Base-by-base conservation (phyloP, 2,797 vertebrate genomes). In the Acanthurus tractus region DNA sequence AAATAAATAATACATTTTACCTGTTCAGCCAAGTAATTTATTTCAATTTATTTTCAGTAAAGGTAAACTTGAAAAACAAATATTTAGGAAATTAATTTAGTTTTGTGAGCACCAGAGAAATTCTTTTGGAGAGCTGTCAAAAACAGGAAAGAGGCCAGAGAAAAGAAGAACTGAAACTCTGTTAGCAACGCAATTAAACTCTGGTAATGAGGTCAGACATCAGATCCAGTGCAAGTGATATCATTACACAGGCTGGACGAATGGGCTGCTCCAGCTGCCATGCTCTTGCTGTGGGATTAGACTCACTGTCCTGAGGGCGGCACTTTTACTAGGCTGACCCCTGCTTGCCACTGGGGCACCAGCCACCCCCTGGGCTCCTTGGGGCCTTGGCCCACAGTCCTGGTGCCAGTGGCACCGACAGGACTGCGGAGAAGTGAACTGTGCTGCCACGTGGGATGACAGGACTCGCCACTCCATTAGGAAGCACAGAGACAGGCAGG, bases 161-260 rank as follows among this genome's bases (percentile, higher is more conserved):
- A 96, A 95, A 95, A 95, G 96, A 95, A 96, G 95, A 96, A 96
- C 95, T 95, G 96, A 96, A 97, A 96, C 96, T 97, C 95, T 97
- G 97, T 97, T 85, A 97, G 96, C 95, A 96, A 97, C 97, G 95
- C 97, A 99, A 98, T 98, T 99, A 98, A 98, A 98, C 97, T 96
- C 96, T 96, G 95, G 96, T 99, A 98, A 99, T 98, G 97, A 99
- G 97, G 97, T 99, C 97, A 97, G 95, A 96, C 96, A 97, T 96
- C 96, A 96, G 96, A 97, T 97, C 96, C 95, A 96, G 96, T 97
- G 97, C 96, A 97, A 97, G 95, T 96, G 96, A 98, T 98, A 98
- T 97, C 96, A 97, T 98, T 98, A 97, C 96, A 95, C 95, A 93
- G 94, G 93, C 95, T 93, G 96, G 95, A 93, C 94, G 91, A 92